Evolutionary conservation across 1,140 invertebrate genomes (phyloP), one percentile per base, ranked within the genome.

Genomic region (Drosophila navojoa): DNA sequence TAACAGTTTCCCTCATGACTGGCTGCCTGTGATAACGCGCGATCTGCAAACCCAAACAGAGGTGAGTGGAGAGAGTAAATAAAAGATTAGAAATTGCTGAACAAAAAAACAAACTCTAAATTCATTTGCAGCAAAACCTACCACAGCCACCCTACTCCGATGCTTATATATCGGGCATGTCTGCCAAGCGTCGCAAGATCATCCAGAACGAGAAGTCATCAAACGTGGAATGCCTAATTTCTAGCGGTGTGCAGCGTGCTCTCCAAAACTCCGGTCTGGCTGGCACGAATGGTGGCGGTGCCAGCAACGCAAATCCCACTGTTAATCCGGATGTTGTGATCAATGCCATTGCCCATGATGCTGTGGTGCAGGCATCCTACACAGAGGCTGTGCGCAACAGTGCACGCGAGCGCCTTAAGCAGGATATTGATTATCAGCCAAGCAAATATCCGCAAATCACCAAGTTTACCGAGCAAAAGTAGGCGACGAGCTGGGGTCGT

Each of bases 91-190:
- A 1, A 32, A 32, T 7, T 0, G 2, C 32, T 15, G 5, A 59
- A 45, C 6, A 7, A 58, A 32, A 7, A 59, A 45, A 11, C 13
- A 58, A 32, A 7, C 5, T 27, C 15, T 1, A 29, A 29, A 29
- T 29, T 10, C n/a, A 25, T 3, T 25, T 66, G 29, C 64, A 81
- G 67, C 66, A 68, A 42, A 62, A 38, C 11, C 62, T 59, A 4
- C 47, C 73, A 16, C 84, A 87, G 32, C 79, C 80, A 6, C 84
- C 84, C 6, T 95, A 96, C 72, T 97, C 96, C 73, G 96, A 97
- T 92, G 96, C 96, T n/a, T 97, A 97, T 90, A 92, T 97, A 38
- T 94, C 95, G 19, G 95, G 95, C 7, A 94, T 97, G 94, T 96
- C 97, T 10, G 95, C 94, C 42, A 97, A 97, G 92, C 93, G 96